Base-by-base conservation (phyloP, 1,140 invertebrate genomes). In the Papilio machaon region DNA sequence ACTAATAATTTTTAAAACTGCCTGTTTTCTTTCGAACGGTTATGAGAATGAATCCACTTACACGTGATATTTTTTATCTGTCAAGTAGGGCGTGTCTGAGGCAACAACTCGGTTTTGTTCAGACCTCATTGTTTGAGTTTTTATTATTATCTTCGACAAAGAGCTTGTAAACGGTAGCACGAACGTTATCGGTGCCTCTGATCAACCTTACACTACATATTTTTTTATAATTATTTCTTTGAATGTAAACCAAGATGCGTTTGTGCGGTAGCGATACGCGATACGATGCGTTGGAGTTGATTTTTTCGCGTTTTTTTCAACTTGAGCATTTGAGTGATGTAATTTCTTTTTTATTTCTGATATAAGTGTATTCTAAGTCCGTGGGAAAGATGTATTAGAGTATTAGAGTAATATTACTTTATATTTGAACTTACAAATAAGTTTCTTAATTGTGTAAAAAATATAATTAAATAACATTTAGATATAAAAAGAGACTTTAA, bases 151-250 rank as follows among this genome's bases (percentile, higher is more conserved):
- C 80, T 73, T 82, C 87, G 87, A 92, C 92, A 93, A 94, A 92
- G 88, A 85, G 80, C 83, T 90, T 89, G 92, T 93, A 94, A 93
- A 91, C 92, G 92, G 92, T 94, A 94, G 92, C 92, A 83, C 82
- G 85, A 87, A 86, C 83, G 83, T 86, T 94, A 94, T 94, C 92
- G 91, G 91, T 86, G 86, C 88, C 80, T 92, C 81, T 94, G 92
- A 94, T 94, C 92, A 91, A 91, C 88, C 88, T 92, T 91, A 89
- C 92, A 92, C 88, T 88, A 87, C 80, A 84, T 88, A 84, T 87
- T 86, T 85, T 91, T 91, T 91, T 90, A 79, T 79, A 67, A 79
- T 87, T 87, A 84, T 83, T 87, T 86, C 83, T 84, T 84, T 84
- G 83, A 83, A 83, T 81, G 87, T 90, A 91, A 89, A 88, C 80